phyloP scores from a whole-genome alignment of 2,888 invertebrate genomes.

The Strigamia crassipes region DNA sequence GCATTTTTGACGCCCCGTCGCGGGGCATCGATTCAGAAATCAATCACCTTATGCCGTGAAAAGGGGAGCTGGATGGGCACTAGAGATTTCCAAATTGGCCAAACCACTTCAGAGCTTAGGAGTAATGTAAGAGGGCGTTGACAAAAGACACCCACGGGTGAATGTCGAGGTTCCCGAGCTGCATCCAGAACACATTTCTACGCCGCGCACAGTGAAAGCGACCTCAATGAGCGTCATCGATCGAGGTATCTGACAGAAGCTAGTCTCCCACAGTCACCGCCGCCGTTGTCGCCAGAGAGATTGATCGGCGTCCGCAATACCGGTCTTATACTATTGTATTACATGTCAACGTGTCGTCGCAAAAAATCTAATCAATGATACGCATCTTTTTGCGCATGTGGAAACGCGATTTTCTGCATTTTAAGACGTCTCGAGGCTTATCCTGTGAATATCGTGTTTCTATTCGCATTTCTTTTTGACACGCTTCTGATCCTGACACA shows the following conservation, averaged over 20 bases:
- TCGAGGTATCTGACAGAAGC: slow-evolving; percentile 22
- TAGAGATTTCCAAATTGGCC: slow-evolving; percentile 37
- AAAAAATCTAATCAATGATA: slow-evolving; percentile 1
- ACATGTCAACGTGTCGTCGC: not conserved
- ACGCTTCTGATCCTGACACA: not conserved
- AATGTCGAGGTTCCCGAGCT: slow-evolving; percentile 12
- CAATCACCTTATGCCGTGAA: slow-evolving; percentile 15
- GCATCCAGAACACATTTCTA: slow-evolving; percentile 8
- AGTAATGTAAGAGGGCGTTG: slow-evolving; percentile 28
- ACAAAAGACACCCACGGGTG: slow-evolving; percentile 37
- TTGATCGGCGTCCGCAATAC: slow-evolving; percentile 19
- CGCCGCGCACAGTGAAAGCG: not conserved
- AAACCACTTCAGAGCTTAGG: slow-evolving; percentile 19
- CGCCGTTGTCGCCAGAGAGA: not conserved
- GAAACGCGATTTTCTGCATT: not conserved
- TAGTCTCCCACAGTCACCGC: slow-evolving; percentile 1
- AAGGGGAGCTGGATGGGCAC: slow-evolving; percentile 26
- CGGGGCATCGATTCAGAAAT: slow-evolving; percentile 1
- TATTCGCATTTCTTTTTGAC: not conserved
- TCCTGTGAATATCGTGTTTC: not conserved
- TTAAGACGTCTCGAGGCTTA: not conserved
- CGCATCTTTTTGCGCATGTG: not conserved
- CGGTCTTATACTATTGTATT: not conserved
- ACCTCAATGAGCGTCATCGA: slow-evolving; percentile 18
- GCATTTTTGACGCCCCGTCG: slow-evolving; percentile 17